A percentile compares a stretch with the other conserved stretches of the same genome.
These are phyloP conservation scores for Lonchura striata DNA, from an alignment of 2,113 vertebrate species.

Conservation along the genomic window DNA sequence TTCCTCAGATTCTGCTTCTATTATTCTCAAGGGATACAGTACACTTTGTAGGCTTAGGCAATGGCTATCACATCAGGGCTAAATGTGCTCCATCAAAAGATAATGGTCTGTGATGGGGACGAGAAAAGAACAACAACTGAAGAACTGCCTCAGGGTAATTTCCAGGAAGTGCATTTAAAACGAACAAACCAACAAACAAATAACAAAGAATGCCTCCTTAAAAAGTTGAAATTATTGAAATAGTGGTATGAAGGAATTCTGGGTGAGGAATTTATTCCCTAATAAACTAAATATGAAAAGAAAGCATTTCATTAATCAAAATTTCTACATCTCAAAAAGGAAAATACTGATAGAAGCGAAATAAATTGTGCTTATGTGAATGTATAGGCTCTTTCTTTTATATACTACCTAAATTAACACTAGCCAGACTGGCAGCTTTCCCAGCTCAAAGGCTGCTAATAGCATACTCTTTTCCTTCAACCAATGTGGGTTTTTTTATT, in stretches of 20 bases:
- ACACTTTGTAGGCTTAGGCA: not conserved
- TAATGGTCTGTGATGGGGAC: not conserved
- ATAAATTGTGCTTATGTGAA: not conserved
- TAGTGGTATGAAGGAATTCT: not conserved
- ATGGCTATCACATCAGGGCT: not conserved
- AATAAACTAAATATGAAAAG: not conserved
- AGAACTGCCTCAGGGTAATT: not conserved
- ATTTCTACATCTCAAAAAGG: not conserved
- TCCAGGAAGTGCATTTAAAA: not conserved
- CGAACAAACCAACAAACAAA: not conserved
- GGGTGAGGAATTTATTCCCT: not conserved
- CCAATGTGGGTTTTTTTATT: not conserved
- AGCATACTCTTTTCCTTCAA: constrained; percentile 29
- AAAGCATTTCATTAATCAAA: not conserved
- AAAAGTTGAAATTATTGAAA: not conserved
- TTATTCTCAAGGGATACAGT: not conserved
- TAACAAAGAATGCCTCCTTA: not conserved
- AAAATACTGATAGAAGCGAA: constrained; percentile 31
- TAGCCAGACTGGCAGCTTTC: constrained; percentile 48
- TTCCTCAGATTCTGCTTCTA: not conserved
- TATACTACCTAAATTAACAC: not conserved
- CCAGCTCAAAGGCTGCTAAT: constrained; percentile 49
- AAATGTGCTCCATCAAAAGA: not conserved
- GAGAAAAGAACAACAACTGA: not conserved
- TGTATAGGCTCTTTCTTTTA: not conserved